These are phyloP conservation scores for Chauna torquata DNA, from an alignment of 2,113 vertebrate genomes.

Conservation along the genomic window DNA sequence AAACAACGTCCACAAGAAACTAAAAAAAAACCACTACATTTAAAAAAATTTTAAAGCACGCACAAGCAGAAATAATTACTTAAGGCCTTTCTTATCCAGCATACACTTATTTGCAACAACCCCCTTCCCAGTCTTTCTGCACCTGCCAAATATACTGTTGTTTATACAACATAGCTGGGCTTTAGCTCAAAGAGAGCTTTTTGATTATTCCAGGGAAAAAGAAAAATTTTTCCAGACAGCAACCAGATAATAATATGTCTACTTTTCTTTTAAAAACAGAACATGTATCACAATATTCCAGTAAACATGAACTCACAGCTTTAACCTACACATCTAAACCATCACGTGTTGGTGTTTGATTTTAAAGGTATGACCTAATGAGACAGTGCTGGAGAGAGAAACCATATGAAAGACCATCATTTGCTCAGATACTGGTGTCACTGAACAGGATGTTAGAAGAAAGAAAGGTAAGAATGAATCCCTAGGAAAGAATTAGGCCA, in stretches of 20 bases:
- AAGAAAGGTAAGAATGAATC: conserved; percentile 80
- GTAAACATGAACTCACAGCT: not conserved
- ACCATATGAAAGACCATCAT: conserved; percentile 88
- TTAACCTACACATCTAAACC: not conserved
- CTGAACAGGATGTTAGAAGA: conserved; percentile 89
- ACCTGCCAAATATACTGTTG: not conserved
- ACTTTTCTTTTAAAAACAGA: not conserved
- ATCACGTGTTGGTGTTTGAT: not conserved
- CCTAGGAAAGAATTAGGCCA: not conserved
- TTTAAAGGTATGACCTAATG: conserved; percentile 86
- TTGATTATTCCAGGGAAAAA: not conserved
- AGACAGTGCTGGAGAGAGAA: conserved; percentile 90
- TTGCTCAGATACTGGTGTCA: conserved; percentile 87
- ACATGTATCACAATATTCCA: not conserved
- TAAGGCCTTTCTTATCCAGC: not conserved
- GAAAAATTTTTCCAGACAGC: not conserved
- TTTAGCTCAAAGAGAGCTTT: not conserved
- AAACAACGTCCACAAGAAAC: not conserved
- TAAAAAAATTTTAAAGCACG: too few relatives aligned
- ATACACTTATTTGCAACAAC: not conserved
- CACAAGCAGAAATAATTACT: not conserved
- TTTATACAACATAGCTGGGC: not conserved
- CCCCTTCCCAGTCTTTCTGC: not conserved
- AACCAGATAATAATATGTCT: not conserved
- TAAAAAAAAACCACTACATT: too few relatives aligned